phyloP scores from a whole-genome alignment of 2,888 invertebrate species.

The Gibbula magus region DNA sequence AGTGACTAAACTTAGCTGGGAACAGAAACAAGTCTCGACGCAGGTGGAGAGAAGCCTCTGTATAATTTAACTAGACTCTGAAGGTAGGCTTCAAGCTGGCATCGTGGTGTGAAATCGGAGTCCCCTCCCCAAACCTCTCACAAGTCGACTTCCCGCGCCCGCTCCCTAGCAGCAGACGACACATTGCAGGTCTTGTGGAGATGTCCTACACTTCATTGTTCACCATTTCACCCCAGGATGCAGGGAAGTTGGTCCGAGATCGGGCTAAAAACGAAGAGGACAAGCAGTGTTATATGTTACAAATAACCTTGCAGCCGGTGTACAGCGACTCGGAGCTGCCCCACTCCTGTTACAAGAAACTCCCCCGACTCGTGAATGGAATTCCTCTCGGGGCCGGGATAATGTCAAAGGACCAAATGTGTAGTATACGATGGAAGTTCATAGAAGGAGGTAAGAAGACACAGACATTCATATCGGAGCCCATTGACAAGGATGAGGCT shows the following conservation, averaged over 20 bases:
- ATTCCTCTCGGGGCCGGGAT: constrained; percentile 70
- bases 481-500: constrained; percentile 65
- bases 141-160: neutral
- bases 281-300: constrained; percentile 62
- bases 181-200: neutral
- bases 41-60: neutral
- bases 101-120: constrained; percentile 28
- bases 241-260: constrained; percentile 54
- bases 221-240: constrained; percentile 61
- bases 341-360: constrained; percentile 61
- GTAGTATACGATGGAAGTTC: constrained; percentile 65
- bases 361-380: constrained; percentile 68
- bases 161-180: neutral
- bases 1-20: neutral
- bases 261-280: constrained; percentile 50
- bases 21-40: neutral
- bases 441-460: constrained; percentile 64
- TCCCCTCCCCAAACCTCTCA: constrained; percentile 9
- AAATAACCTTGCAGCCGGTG: constrained; percentile 62
- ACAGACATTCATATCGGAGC: constrained; percentile 66
- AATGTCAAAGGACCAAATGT: constrained; percentile 60
- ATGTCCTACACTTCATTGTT: constrained; percentile 61
- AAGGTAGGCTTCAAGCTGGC: constrained; percentile 26
- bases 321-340: constrained; percentile 65
- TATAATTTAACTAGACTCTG: neutral